Evolutionary conservation across 2,888 invertebrate genomes (phyloP), one percentile per base, ranked within the genome.

Genomic region (Macroteleia sp.): DNA sequence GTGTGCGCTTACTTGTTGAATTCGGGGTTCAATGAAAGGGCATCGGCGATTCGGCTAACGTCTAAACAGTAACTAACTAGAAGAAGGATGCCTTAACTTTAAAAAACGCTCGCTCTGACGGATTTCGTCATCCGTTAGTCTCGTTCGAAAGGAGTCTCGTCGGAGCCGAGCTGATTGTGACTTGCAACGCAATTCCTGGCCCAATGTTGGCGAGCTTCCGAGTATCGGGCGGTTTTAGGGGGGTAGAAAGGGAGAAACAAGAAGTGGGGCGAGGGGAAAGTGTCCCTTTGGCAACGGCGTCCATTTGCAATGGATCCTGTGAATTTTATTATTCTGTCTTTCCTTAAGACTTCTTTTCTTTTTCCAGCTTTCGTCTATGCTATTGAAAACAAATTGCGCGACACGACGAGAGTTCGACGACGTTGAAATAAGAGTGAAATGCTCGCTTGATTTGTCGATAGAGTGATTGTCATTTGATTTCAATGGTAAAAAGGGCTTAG

Each of bases 161-260:
- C 90, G 87, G 91, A 89, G 90, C 83, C 88, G 91, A 90, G 91
- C 91, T 91, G 91, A 91, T 91, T 91, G 91, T 91, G 91, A 90
- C 89, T 91, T 90, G 89, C 89, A 91, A 91, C 91, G 91, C 91
- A 91, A 91, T 91, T 91, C 91, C 91, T 91, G 91, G 91, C 90
- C 90, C 89, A 89, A 86, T 86, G 88, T 85, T 71, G 41, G 66
- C 61, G 77, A 67, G 67, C 77, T 61, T 59, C 59, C 67, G 73
- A 64, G 54, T 42, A 41, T 41, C 36, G 64, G 66, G 56, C 36
- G 52, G 61, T 56, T 50, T 10, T n/a, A n/a, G n/a, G n/a, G 39
- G 39, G 46, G 28, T 22, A 54, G 32, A 54, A 44, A 44, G 44
- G 41, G 44, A 20, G 61, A 32, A 62, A 64, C 56, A 71, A 80